A percentile compares a stretch with the other conserved stretches of the same genome.
These are phyloP conservation scores for Nephrotoma flavescens DNA, from an alignment of 2,888 invertebrate genomes.

Conservation along the genomic window DNA sequence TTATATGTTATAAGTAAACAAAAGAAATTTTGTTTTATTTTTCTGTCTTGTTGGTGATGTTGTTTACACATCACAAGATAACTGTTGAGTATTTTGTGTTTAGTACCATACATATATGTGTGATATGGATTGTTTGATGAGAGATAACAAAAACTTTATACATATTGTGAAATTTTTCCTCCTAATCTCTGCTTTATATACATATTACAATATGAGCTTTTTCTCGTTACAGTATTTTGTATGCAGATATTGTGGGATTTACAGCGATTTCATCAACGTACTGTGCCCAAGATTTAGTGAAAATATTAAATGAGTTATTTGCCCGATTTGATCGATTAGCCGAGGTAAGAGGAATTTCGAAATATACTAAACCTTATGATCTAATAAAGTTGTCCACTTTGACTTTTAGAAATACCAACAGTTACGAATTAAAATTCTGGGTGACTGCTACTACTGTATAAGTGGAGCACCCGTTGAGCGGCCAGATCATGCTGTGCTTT, in stretches of 20 bases:
- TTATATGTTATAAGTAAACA: neutral
- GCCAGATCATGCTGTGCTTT: constrained; percentile 81
- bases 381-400: neutral
- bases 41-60: neutral
- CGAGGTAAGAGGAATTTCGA: constrained; percentile 40
- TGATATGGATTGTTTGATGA: neutral
- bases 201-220: neutral
- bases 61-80: neutral
- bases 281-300: constrained; percentile 88
- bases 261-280: constrained; percentile 92
- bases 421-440: constrained; percentile 86
- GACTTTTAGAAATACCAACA: constrained; percentile 75
- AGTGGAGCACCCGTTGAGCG: constrained; percentile 86
- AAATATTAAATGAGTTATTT: constrained; percentile 89
- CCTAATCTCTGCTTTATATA: neutral
- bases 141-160: neutral
- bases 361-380: neutral
- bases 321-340: constrained; percentile 86
- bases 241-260: constrained; percentile 96
- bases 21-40: neutral
- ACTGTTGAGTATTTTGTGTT: neutral
- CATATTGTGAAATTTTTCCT: neutral
- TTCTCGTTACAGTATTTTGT: constrained; percentile 61
- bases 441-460: constrained; percentile 96
- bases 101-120: neutral